A percentile compares a stretch with the other conserved stretches of the same genome.
These are phyloP conservation scores for Sarotherodon lohbergeri DNA, from an alignment of 2,113 vertebrate species.

Conservation along the genomic window DNA sequence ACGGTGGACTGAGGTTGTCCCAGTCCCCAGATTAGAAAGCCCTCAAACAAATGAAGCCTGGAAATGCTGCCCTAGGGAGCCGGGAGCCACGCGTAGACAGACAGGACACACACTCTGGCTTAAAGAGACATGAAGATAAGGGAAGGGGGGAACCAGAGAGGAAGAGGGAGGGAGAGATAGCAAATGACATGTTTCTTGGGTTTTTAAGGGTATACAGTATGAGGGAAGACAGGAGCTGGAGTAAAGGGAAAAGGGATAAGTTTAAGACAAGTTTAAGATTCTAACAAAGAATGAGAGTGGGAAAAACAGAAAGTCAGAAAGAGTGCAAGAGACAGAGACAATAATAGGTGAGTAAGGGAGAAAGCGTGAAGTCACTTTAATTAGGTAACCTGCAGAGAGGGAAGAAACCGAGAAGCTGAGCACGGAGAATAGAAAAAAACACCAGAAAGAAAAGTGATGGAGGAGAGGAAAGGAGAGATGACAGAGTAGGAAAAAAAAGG, in stretches of 20 bases:
- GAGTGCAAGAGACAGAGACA: conserved; percentile 28
- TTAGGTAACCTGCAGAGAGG: conserved; percentile 59
- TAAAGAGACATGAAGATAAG: conserved; percentile 52
- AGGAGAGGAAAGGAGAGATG: conserved; percentile 20
- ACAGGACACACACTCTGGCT: conserved; percentile 57
- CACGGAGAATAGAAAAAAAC: conserved; percentile 17
- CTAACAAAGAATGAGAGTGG: conserved; percentile 44
- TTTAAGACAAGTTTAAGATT: conserved; percentile 46
- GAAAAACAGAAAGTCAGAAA: conserved; percentile 82
- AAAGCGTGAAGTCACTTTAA: conserved; percentile 54
- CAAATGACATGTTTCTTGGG: conserved; percentile 25
- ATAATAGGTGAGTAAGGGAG: conserved; percentile 50
- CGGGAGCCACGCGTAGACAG: conserved; percentile 39
- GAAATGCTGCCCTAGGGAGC: conserved; percentile 63
- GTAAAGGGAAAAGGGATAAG: neutral
- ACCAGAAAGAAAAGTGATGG: conserved; percentile 34
- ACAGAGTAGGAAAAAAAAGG: conserved; percentile 14
- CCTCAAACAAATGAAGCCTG: conserved; percentile 73
- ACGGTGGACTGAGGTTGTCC: conserved; percentile 57
- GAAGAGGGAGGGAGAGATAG: conserved; percentile 11
- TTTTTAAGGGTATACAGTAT: conserved; percentile 27
- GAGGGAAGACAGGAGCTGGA: conserved; percentile 14
- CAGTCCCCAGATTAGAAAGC: conserved; percentile 69
- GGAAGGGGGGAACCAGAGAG: conserved; percentile 5
- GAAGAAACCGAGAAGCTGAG: conserved; percentile 56